Percentiles rank a stretch among this genome's conserved stretches.
Evolutionary conservation across 2,888 invertebrate species (phyloP).

Genomic region (Halictus quadricinctus): DNA sequence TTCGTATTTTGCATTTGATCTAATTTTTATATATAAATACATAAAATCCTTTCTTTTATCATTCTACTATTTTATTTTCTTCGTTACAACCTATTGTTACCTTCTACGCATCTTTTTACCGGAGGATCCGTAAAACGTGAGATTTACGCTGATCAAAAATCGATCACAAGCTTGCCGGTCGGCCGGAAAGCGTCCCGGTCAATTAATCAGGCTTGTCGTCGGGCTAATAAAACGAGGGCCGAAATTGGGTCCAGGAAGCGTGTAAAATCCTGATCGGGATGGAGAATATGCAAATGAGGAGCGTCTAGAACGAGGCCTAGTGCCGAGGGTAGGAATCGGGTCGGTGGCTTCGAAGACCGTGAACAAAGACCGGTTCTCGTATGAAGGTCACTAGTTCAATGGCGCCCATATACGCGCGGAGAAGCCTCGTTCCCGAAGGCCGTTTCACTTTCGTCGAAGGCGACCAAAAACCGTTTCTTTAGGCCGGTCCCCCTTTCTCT

Average conservation of each 20-base stretch:
- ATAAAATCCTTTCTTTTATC: too few species aligned
- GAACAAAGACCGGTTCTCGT: slow-evolving; percentile 80
- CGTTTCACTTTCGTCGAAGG: slow-evolving; percentile 71
- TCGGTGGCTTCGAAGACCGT: slow-evolving; percentile 68
- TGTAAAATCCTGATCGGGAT: slow-evolving; percentile 41
- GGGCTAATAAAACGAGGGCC: neutral
- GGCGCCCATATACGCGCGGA: slow-evolving; percentile 66
- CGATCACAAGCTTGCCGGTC: neutral
- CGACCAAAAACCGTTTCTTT: slow-evolving; percentile 69
- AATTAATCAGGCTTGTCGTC: slow-evolving; percentile 33
- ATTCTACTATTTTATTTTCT: too few species aligned
- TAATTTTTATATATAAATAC: too few species aligned
- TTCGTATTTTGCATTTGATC: too few species aligned
- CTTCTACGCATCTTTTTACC: too few species aligned
- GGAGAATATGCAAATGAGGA: slow-evolving; percentile 44
- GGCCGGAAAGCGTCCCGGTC: neutral
- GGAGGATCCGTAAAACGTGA: too few species aligned
- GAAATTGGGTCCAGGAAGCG: slow-evolving; percentile 51
- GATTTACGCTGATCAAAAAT: neutral
- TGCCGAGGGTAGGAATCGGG: slow-evolving; percentile 68
- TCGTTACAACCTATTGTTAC: too few species aligned
- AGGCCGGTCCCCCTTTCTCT: slow-evolving; percentile 52
- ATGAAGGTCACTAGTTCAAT: slow-evolving; percentile 82
- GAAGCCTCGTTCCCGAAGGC: slow-evolving; percentile 63
- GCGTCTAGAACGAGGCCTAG: slow-evolving; percentile 51